Conservation (phyloP, 2,888 invertebrate genomes). For the Drosophila peninsularis region DNA sequence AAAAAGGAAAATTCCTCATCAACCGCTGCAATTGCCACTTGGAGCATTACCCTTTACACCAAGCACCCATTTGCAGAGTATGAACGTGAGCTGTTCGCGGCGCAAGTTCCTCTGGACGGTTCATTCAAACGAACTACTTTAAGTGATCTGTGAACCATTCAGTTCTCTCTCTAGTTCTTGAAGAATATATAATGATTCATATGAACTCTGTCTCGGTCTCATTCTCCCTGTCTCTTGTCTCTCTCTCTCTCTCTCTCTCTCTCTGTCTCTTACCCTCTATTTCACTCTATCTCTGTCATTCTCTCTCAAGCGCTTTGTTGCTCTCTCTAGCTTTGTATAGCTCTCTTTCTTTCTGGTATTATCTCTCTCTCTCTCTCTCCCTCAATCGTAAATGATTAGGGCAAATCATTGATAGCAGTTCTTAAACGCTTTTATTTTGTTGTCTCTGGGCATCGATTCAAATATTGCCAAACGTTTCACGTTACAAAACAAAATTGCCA, state of each 20-base stretch:
- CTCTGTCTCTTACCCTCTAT: too few species aligned
- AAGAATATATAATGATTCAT: not conserved
- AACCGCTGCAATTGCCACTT: slow-evolving; percentile 32
- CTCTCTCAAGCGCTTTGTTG: too few species aligned
- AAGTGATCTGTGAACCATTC: not conserved
- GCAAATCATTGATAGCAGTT: not conserved
- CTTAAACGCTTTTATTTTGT: not conserved
- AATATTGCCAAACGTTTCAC: slow-evolving; percentile 6
- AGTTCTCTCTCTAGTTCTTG: not conserved
- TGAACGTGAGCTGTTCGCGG: not conserved
- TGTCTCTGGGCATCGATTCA: not conserved
- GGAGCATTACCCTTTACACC: slow-evolving; percentile 1
- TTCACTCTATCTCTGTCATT: too few species aligned
- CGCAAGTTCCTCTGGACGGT: not conserved
- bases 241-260: not conserved
- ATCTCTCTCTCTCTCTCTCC: not conserved
- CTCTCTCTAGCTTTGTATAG: not conserved
- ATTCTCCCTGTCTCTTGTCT: not conserved
- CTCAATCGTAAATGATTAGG: too few species aligned
- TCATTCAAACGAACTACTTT: not conserved
- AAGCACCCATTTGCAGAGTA: not conserved
- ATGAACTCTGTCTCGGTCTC: not conserved
- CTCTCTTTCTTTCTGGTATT: not conserved
- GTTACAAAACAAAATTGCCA: slow-evolving; percentile 8
- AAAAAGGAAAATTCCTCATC: slow-evolving; percentile 22